Conservation (phyloP, 2,797 vertebrate genomes). For the Sardinella longiceps region DNA sequence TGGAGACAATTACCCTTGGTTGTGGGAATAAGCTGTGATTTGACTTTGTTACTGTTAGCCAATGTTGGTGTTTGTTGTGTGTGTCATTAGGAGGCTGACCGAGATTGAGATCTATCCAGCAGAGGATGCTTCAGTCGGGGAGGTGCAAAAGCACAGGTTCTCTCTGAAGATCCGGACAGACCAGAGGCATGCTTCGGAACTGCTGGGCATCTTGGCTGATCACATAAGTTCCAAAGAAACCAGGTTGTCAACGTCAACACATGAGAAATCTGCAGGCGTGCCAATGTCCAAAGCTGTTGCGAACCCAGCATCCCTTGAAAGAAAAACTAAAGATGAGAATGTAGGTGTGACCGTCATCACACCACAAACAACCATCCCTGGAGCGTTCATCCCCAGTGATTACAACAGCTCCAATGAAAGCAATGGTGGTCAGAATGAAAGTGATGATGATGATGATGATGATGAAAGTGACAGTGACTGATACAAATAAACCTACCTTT, state of each 20-base stretch:
- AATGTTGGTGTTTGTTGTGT: not conserved
- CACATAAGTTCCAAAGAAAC: not conserved
- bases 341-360: not conserved
- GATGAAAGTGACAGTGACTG: not conserved
- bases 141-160: not conserved
- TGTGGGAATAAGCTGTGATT: not conserved
- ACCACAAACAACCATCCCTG: not conserved
- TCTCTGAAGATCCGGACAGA: not conserved
- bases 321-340: not conserved
- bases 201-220: not conserved
- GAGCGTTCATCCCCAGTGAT: not conserved
- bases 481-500: not conserved
- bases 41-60: not conserved
- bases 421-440: not conserved
- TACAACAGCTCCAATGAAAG: not conserved
- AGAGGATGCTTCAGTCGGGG: not conserved
- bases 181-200: not conserved
- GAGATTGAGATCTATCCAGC: constrained; percentile 6
- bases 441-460: not conserved
- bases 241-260: not conserved
- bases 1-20: not conserved
- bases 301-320: not conserved
- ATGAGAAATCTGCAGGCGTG: not conserved
- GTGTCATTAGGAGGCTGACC: not conserved
- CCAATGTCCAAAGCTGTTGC: not conserved